Base-by-base conservation (phyloP, 1,140 invertebrate genomes). In the Oreohelix idahoensis region DNA sequence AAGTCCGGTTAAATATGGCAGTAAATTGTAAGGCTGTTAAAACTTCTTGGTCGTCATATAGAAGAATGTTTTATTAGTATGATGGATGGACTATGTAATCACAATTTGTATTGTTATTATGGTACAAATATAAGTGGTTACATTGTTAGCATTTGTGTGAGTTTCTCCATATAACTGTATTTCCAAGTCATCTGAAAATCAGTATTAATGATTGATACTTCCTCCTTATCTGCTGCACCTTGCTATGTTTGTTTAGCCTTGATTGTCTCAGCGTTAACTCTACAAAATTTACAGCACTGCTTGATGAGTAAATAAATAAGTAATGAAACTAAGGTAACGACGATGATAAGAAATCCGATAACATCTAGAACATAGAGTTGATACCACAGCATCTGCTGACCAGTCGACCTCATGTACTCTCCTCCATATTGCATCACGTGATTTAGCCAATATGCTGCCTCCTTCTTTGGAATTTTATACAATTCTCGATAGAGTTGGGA, bases 401-500 rank as follows among this genome's bases (percentile, higher is more conserved):
- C 79, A 4, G 79, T 38, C 10, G 87, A 87, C 32, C 87, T 82
- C 49, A 90, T 76, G 79, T 90, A 86, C n/a, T 82, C 80, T 39
- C 86, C 85, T 5, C 89, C 90, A 83, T 87, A 89, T 80, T 86
- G 83, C 20, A 89, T 84, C 36, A 90, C 87, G 81, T 90, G 85
- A n/a, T 79, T 38, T 1, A 63, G 32, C 77, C 51, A 79, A 32
- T 36, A 63, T 17, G 77, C 77, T 10, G 77, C 38, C 36, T 69
- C 77, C 15, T 79, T 63, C 17, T 13, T 63, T 35, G 77, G 53
- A 66, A 32, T 36, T 53, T 76, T 76, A n/a, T 76, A 76, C 1
- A 76, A n/a, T 35, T 76, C 74, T 32, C 42, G 5, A 45, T 45
- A 76, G 10, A 76, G 32, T 1, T 15, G 13, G 5, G 74, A 76